These are phyloP conservation scores for Bucco capensis DNA, from an alignment of 2,113 vertebrate species.

Conservation along the genomic window DNA sequence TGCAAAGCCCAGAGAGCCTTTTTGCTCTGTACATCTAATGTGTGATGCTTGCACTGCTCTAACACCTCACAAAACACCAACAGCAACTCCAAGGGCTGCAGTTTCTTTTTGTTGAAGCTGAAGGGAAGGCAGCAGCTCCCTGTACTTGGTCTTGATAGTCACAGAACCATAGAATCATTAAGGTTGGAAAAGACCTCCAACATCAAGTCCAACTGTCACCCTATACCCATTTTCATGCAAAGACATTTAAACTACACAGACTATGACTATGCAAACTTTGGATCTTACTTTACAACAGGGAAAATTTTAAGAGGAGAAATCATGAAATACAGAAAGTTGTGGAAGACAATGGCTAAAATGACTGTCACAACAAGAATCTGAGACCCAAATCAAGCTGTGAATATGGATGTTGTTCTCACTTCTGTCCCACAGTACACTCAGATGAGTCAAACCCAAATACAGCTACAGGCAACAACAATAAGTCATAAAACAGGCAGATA, in stretches of 20 bases:
- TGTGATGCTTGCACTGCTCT: too few relatives aligned
- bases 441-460: background rate
- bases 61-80: accelerated
- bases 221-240: background rate
- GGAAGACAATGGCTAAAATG: background rate
- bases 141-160: background rate
- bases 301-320: background rate
- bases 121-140: background rate
- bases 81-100: background rate
- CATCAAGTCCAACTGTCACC: too few relatives aligned
- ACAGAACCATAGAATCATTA: background rate
- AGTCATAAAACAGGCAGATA: background rate
- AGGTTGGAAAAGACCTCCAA: too few relatives aligned
- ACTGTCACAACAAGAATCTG: background rate
- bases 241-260: background rate
- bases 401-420: background rate
- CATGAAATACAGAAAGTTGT: background rate
- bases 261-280: accelerated
- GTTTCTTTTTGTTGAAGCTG: background rate
- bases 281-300: background rate
- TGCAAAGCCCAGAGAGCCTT: background rate
- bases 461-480: background rate
- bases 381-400: background rate
- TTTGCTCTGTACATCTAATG: accelerated
- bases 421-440: background rate